phyloP scores from a whole-genome alignment of 1,140 invertebrate genomes.

The Fopius arisanus region DNA sequence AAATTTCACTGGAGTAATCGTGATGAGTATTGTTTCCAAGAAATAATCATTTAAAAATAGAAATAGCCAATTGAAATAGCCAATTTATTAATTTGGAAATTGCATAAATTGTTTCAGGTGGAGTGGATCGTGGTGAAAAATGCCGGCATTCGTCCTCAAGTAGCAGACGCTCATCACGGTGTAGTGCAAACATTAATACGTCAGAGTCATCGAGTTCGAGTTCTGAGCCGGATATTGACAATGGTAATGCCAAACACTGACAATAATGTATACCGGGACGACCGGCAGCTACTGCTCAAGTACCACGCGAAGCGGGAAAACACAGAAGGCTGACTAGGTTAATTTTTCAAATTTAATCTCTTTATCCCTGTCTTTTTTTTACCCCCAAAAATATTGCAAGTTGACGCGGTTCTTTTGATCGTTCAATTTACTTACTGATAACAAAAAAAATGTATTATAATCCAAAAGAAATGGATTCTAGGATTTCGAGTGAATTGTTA shows the following conservation, averaged over 20 bases:
- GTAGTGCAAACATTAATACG: constrained; percentile 59
- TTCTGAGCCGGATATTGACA: constrained; percentile 58
- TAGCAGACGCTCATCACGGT: constrained; percentile 59
- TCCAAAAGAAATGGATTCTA: too few species aligned
- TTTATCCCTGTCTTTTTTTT: background rate
- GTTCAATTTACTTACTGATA: background rate
- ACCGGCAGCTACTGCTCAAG: constrained; percentile 63
- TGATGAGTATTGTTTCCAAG: too few species aligned
- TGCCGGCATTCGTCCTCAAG: constrained; percentile 58
- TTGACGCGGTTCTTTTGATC: background rate
- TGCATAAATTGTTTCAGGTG: constrained; percentile 52
- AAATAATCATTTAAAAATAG: too few species aligned
- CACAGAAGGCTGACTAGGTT: constrained; percentile 65
- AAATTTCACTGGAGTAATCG: too few species aligned
- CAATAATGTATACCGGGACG: constrained; percentile 48
- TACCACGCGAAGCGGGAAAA: constrained; percentile 62
- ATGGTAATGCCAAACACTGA: constrained; percentile 52
- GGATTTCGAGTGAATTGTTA: too few species aligned
- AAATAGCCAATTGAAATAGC: too few species aligned
- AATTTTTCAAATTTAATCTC: constrained; percentile 23
- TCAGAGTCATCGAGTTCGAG: constrained; percentile 61
- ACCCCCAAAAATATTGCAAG: background rate
- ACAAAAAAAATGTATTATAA: background rate
- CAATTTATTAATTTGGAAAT: background rate
- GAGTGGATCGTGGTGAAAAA: constrained; percentile 62